Conservation (phyloP, 2,888 invertebrate species). For the Ecdyonurus torrentis region DNA sequence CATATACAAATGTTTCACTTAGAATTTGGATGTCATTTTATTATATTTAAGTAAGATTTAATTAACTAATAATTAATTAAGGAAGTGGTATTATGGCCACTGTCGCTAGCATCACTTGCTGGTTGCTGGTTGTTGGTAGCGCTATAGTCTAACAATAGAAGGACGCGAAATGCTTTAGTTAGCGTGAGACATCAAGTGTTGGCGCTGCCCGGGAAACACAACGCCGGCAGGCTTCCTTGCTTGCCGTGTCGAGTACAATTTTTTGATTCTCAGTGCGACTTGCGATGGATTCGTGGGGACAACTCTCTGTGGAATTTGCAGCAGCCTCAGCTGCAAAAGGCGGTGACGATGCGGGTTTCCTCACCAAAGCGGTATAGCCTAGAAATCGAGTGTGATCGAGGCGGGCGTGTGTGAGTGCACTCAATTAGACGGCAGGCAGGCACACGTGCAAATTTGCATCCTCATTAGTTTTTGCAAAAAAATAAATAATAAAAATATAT, state of each 20-base stretch:
- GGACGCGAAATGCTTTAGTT: background rate
- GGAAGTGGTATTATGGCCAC: too few relatives aligned
- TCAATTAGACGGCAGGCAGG: background rate
- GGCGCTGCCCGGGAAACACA: background rate
- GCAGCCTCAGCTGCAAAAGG: constrained; percentile 40
- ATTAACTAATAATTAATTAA: too few relatives aligned
- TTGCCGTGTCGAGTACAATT: too few relatives aligned
- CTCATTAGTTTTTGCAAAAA: too few relatives aligned
- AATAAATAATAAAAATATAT: too few relatives aligned
- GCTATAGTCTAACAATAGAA: background rate
- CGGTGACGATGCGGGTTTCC: constrained; percentile 46
- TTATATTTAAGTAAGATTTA: too few relatives aligned
- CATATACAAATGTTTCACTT: too few relatives aligned
- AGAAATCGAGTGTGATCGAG: background rate
- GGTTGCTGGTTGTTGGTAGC: background rate
- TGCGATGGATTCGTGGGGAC: constrained; percentile 56
- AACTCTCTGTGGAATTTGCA: constrained; percentile 43
- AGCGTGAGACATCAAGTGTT: background rate
- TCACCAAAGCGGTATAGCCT: constrained; percentile 20
- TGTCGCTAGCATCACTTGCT: background rate
- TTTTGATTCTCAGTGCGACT: constrained; percentile 1
- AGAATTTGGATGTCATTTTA: too few relatives aligned
- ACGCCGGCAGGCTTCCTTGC: too few relatives aligned
- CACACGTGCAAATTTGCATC: background rate
- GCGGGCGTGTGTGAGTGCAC: background rate